These are phyloP conservation scores for Eucera pruinosa DNA, from an alignment of 2,888 invertebrate species.

Conservation along the genomic window DNA sequence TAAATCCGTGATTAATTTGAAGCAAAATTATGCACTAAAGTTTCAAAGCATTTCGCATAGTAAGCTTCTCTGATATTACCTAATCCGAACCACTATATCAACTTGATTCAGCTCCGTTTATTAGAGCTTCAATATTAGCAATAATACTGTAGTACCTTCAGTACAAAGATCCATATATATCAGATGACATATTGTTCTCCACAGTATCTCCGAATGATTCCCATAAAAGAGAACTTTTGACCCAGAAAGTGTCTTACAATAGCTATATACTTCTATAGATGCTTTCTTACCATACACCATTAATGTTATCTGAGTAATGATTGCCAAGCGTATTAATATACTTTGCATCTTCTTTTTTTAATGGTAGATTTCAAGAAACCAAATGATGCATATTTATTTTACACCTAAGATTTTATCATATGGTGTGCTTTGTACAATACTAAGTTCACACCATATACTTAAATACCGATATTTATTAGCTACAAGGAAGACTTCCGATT, in stretches of 20 bases:
- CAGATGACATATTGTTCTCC: conserved; percentile 18
- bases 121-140: conserved; percentile 32
- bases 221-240: conserved; percentile 12
- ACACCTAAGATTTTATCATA: conserved; percentile 26
- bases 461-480: neutral
- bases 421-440: conserved; percentile 39
- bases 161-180: conserved; percentile 13
- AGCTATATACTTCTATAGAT: conserved; percentile 51
- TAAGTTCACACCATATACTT: neutral
- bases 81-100: neutral
- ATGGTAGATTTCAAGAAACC: conserved; percentile 46
- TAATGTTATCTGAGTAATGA: conserved; percentile 73
- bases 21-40: conserved; percentile 26
- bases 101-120: conserved; percentile 20
- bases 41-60: conserved; percentile 7
- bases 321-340: conserved; percentile 49
- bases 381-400: conserved; percentile 31
- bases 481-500: conserved; percentile 31
- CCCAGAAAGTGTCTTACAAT: conserved; percentile 41
- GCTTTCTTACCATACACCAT: conserved; percentile 63
- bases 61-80: conserved; percentile 14
- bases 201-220: conserved; percentile 24
- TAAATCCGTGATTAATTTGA: no score
- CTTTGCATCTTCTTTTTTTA: conserved; percentile 43
- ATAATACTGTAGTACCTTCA: conserved; percentile 18